Conservation (phyloP, 2,113 vertebrate species). For the Cervus canadensis region DNA sequence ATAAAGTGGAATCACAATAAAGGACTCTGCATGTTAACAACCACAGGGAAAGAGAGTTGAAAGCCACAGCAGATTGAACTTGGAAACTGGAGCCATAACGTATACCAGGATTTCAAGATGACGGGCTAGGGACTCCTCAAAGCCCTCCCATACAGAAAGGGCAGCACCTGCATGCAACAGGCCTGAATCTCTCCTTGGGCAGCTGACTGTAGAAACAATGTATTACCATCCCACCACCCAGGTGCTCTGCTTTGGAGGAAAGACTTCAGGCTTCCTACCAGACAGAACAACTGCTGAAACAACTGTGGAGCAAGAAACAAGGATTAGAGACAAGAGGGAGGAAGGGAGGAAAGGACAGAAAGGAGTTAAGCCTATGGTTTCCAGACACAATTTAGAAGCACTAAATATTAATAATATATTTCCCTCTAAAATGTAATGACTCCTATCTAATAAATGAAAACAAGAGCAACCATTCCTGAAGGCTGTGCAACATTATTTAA, state of each 20-base stretch:
- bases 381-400: neutral
- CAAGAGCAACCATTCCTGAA: neutral
- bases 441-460: neutral
- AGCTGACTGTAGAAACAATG: neutral
- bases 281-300: slow-evolving; percentile 5
- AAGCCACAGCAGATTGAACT: neutral
- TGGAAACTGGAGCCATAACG: neutral
- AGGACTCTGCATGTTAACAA: neutral
- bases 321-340: neutral
- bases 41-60: neutral
- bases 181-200: neutral
- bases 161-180: rapidly evolving
- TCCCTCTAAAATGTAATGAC: neutral
- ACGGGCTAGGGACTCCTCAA: neutral
- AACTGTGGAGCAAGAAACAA: rapidly evolving
- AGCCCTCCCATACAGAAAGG: neutral
- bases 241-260: slow-evolving; percentile 49
- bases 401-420: neutral
- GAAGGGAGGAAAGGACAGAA: neutral
- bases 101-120: neutral
- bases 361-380: neutral
- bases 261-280: slow-evolving; percentile 32
- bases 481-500: neutral
- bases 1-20: neutral
- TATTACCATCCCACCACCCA: neutral